A percentile compares a stretch with the other conserved stretches of the same genome.
Conservation (phyloP, 2,797 vertebrate genomes). For the Hylomyscus alleni region DNA sequence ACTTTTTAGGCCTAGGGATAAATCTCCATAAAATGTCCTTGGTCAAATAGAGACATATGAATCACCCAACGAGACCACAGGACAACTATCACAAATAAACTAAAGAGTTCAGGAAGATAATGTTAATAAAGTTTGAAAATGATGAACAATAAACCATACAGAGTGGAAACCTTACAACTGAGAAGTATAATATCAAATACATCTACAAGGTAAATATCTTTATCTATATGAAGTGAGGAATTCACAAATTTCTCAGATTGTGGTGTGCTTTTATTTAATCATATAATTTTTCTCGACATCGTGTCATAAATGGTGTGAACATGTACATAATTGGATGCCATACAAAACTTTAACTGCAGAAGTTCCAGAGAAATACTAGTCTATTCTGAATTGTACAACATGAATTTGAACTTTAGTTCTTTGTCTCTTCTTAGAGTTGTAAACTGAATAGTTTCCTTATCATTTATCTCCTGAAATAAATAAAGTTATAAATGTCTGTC, state of each 20-base stretch:
- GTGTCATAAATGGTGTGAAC: background rate
- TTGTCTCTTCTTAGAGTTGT: background rate
- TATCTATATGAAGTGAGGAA: background rate
- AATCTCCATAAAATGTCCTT: background rate
- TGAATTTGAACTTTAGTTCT: background rate
- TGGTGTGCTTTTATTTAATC: background rate
- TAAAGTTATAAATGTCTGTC: background rate
- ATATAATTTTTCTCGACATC: background rate
- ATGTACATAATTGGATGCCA: background rate
- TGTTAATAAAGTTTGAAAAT: background rate
- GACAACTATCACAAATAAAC: background rate
- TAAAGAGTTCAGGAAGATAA: background rate
- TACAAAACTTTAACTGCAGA: background rate
- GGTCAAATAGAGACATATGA: background rate
- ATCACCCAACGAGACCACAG: background rate
- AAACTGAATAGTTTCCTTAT: background rate
- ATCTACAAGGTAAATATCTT: background rate
- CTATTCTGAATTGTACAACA: background rate
- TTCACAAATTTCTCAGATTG: background rate
- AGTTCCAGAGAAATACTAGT: background rate
- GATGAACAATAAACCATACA: background rate
- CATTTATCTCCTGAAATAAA: background rate
- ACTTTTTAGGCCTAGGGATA: background rate
- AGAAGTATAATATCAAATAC: background rate
- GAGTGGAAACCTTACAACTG: background rate